These are phyloP conservation scores for Aleiodes alternator DNA, from an alignment of 2,888 invertebrate species.

Conservation along the genomic window DNA sequence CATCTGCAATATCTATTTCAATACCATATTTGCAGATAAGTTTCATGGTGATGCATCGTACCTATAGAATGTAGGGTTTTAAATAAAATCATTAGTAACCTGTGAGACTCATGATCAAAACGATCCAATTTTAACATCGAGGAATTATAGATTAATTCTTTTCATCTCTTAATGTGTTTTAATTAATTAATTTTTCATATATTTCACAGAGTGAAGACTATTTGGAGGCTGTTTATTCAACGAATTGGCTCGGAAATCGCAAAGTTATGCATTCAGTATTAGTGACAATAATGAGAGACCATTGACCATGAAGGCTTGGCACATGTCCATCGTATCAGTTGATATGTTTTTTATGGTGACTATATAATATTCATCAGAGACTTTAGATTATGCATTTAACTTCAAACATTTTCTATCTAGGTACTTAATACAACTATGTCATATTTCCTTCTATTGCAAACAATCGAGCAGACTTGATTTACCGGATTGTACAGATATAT, in stretches of 20 bases:
- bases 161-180: too few species aligned
- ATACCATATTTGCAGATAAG: too few species aligned
- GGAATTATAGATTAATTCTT: too few species aligned
- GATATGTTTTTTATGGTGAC: constrained; percentile 50
- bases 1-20: too few species aligned
- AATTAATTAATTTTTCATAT: neutral
- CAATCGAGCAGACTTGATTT: constrained; percentile 43
- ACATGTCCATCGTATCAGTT: constrained; percentile 42
- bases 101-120: too few species aligned
- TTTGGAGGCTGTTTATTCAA: constrained; percentile 38
- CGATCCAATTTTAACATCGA: too few species aligned
- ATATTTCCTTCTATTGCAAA: constrained; percentile 53
- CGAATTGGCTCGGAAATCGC: constrained; percentile 34
- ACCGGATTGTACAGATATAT: neutral
- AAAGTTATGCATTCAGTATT: constrained; percentile 39
- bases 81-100: too few species aligned
- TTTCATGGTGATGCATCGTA: too few species aligned
- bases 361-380: neutral
- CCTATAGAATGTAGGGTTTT: too few species aligned
- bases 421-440: constrained; percentile 54
- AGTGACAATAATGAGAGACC: constrained; percentile 44
- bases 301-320: constrained; percentile 42
- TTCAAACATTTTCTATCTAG: constrained; percentile 35
- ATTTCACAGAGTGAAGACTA: constrained; percentile 36
- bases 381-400: neutral